Percentiles rank a stretch among this genome's conserved stretches.
Conservation (phyloP, 2,113 vertebrate genomes). For the Trematomus loennbergii region DNA sequence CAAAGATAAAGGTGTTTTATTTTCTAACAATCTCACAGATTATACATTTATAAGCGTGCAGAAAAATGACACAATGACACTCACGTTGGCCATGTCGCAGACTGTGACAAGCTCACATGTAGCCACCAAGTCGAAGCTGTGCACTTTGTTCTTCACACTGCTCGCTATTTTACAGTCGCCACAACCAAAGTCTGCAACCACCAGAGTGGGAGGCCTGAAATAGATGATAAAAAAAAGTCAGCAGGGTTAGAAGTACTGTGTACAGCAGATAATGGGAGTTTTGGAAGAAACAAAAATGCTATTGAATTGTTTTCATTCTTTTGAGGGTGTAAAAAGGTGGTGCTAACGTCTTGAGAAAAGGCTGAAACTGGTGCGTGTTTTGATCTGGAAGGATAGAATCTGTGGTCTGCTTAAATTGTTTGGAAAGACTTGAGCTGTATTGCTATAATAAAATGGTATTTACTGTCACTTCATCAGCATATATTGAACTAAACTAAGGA, state of each 20-base stretch:
- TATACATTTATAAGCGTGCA: accelerated
- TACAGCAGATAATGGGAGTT: slow-evolving; percentile 11
- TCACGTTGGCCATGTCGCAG: slow-evolving; percentile 94
- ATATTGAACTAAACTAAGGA: too few species aligned
- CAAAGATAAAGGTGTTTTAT: neutral
- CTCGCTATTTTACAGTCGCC: slow-evolving; percentile 92
- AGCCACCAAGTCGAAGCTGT: slow-evolving; percentile 92
- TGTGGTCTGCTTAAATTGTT: neutral
- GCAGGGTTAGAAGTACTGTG: neutral
- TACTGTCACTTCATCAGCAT: neutral
- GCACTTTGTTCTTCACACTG: slow-evolving; percentile 90
- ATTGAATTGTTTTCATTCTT: neutral
- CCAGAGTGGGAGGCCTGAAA: slow-evolving; percentile 86
- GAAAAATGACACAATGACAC: neutral
- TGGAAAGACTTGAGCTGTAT: too few species aligned
- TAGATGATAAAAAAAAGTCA: neutral
- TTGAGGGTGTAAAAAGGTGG: neutral
- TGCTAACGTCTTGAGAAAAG: neutral
- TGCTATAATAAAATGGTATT: neutral
- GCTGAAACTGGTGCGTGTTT: neutral
- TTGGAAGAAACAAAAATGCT: neutral
- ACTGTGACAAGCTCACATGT: slow-evolving; percentile 88
- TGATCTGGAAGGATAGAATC: neutral
- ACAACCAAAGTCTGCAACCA: slow-evolving; percentile 96
- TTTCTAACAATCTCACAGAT: neutral